Evolutionary conservation across 2,888 invertebrate genomes (phyloP).

Genomic region (Tipula confusa): DNA sequence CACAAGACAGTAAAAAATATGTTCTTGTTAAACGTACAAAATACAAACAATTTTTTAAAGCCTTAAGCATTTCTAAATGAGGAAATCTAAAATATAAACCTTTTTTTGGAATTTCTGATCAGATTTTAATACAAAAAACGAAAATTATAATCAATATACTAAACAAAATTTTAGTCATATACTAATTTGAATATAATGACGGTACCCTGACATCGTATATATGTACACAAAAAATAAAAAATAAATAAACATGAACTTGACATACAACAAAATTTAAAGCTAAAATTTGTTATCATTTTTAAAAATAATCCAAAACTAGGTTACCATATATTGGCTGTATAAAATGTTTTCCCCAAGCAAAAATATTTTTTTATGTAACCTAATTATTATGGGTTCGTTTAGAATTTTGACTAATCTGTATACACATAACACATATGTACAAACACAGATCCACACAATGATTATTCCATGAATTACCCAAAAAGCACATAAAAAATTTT

Average conservation of each 20-base stretch:
- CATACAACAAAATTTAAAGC: neutral
- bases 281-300: constrained; percentile 21
- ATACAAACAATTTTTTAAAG: neutral
- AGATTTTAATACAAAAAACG: neutral
- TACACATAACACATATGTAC: neutral
- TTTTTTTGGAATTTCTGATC: neutral
- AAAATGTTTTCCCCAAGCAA: neutral
- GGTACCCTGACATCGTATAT: neutral
- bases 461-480: neutral
- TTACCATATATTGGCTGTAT: neutral
- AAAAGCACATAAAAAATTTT: neutral
- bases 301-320: neutral
- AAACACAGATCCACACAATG: neutral
- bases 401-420: neutral
- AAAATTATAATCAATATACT: neutral
- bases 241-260: constrained; percentile 25
- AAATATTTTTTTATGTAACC: neutral
- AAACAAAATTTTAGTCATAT: neutral
- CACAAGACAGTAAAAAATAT: neutral
- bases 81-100: neutral
- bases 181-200: neutral
- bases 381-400: neutral
- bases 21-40: neutral
- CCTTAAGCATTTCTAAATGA: neutral
- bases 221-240: constrained; percentile 6